Evolutionary conservation across 30 jellyfish, hydroid and myxozoan genomes (phyloP), one percentile per base, ranked within the genome.

Genomic region (Rhopilema esculentum): DNA sequence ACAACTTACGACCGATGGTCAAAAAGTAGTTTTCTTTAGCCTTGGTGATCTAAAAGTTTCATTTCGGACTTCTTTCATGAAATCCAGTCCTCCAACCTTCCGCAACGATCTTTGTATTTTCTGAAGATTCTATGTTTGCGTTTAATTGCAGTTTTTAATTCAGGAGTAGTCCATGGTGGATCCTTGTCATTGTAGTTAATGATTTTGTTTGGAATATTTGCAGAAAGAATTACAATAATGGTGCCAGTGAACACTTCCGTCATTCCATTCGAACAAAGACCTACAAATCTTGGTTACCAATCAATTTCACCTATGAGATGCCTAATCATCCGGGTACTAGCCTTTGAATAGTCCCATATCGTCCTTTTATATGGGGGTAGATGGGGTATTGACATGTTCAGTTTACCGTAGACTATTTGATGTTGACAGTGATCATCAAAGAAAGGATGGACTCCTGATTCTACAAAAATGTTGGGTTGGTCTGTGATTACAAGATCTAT

Each of bases 151-250:
- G 48, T 31, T 51, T 87, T 87, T 0, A 87, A n/a, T 27, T 87
- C 77, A 9, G 77, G 72, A 1, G 91, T 88, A 26, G 79, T 88
- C 96, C 92, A 88, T 30, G 80, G 91, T 50, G 92, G 82, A 61
- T 88, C 91, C 66, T 88, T 78, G 49, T 88, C 86, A 40, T 65
- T 49, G 23, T 51, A 49, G 19, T 26, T 69, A 2, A 88, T 25
- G 26, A 80, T 75, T 33, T 68, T 72, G 86, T 79, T 79, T 8
- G 96, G 88, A 52, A 88, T 77, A 7, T 27, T 27, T 23, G 84
- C 20, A 0, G 64, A 15, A 20, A 79, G n/a, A 8, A 68, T 88
- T 27, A 68, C 20, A 66, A 48, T 31, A 28, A 83, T 25, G 53
- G 61, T 27, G 25, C 51, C 40, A 20, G 92, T 72, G 30, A 83